Conservation (phyloP, 2,888 invertebrate genomes). For the Drosophila demipolita region DNA sequence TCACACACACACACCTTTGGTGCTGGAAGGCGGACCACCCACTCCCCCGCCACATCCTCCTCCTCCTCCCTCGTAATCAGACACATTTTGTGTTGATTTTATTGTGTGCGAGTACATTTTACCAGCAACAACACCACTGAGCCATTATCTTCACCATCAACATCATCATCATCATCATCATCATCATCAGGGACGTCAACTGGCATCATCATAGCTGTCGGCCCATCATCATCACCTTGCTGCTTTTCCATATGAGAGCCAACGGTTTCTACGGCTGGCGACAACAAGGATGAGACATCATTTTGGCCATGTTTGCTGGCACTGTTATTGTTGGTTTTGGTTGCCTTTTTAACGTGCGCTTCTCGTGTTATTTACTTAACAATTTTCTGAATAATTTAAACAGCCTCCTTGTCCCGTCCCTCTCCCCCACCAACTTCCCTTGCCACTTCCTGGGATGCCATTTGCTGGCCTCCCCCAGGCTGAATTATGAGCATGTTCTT, state of each 20-base stretch:
- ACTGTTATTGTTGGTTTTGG: conserved; percentile 44
- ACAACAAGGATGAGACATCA: conserved; percentile 28
- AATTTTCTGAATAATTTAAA: conserved; percentile 82
- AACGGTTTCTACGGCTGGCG: conserved; percentile 16
- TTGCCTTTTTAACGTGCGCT: conserved; percentile 68
- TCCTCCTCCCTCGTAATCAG: not conserved
- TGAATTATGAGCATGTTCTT: conserved; percentile 67
- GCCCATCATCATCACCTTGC: conserved; percentile 38
- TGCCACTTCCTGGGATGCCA: conserved; percentile 49
- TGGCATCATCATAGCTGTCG: conserved; percentile 32
- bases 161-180: conserved; percentile 22
- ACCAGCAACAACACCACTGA: conserved; percentile 51
- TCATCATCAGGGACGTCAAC: conserved; percentile 11
- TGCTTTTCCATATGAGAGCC: conserved; percentile 45
- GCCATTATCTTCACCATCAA: conserved; percentile 43
- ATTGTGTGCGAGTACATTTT: conserved; percentile 62
- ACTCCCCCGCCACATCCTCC: not conserved
- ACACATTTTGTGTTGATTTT: conserved; percentile 66
- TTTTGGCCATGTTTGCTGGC: conserved; percentile 40
- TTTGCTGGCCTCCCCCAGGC: conserved; percentile 25
- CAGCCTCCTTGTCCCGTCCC: conserved; percentile 22
- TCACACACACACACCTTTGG: conserved; percentile 29
- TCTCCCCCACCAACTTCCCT: conserved; percentile 8
- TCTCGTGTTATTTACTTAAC: conserved; percentile 78
- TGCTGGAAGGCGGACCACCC: conserved; percentile 12